Conservation (phyloP, 2,797 vertebrate species). For the Dallia pectoralis region DNA sequence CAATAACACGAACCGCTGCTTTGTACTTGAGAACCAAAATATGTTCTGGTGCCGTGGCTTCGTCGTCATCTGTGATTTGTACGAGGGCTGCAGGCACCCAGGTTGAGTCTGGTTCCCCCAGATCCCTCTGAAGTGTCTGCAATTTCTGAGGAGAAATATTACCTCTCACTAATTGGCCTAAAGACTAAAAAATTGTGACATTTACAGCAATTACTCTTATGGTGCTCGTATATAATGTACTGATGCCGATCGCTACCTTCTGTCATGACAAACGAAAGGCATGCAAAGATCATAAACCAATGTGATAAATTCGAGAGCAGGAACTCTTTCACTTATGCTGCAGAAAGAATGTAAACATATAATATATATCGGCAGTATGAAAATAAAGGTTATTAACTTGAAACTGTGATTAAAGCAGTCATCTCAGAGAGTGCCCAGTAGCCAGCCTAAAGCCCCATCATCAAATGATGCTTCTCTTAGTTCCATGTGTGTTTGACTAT, state of each 20-base stretch:
- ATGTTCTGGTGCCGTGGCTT: neutral
- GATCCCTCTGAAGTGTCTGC: constrained; percentile 3
- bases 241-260: neutral
- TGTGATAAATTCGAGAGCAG: neutral
- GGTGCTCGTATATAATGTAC: neutral
- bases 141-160: neutral
- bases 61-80: neutral
- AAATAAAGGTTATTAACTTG: too few species aligned
- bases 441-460: too few species aligned
- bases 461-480: too few species aligned
- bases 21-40: neutral
- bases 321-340: neutral
- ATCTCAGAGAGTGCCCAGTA: too few species aligned
- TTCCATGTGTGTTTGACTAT: too few species aligned
- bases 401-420: too few species aligned
- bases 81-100: neutral
- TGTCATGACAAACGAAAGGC: neutral
- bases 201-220: neutral
- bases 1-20: too few species aligned
- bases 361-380: neutral
- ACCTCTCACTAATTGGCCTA: neutral
- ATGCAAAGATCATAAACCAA: neutral
- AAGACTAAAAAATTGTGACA: neutral
- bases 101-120: neutral
- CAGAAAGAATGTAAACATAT: neutral